A percentile compares a stretch with the other conserved stretches of the same genome.
Conservation (phyloP, 2,888 invertebrate species). For the Acrobasis consociella region DNA sequence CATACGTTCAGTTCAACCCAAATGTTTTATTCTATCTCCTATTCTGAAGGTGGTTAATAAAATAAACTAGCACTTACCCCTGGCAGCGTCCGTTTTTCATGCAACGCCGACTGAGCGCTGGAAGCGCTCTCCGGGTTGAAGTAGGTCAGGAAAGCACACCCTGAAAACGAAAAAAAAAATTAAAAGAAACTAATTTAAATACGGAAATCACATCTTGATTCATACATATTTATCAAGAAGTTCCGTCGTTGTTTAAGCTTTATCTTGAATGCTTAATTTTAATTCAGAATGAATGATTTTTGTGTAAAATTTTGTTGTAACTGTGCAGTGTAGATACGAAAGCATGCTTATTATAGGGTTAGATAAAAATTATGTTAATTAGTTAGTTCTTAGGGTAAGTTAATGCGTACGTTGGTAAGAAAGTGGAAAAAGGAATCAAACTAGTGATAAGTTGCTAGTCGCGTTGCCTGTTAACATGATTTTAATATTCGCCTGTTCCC, state of each 20-base stretch:
- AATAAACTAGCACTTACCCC: slow-evolving; percentile 89
- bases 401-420: too few species aligned
- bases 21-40: too few species aligned
- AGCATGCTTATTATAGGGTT: too few species aligned
- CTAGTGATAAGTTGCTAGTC: too few species aligned
- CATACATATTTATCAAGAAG: slow-evolving; percentile 15
- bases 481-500: too few species aligned
- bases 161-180: slow-evolving; percentile 79
- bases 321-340: too few species aligned
- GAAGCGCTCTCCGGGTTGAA: slow-evolving; percentile 97
- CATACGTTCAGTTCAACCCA: too few species aligned
- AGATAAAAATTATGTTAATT: too few species aligned
- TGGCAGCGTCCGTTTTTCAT: slow-evolving; percentile 99
- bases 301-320: too few species aligned
- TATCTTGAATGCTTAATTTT: not conserved
- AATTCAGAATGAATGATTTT: not conserved
- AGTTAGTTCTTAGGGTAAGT: too few species aligned
- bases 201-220: slow-evolving; percentile 7
- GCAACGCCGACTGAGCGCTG: slow-evolving; percentile 95
- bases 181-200: slow-evolving; percentile 9
- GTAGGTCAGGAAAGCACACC: slow-evolving; percentile 99
- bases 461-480: too few species aligned
- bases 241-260: not conserved
- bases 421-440: too few species aligned
- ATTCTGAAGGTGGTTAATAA: slow-evolving; percentile 27